Base-by-base conservation (phyloP, 2,113 vertebrate species). In the Patagioenas fasciata region DNA sequence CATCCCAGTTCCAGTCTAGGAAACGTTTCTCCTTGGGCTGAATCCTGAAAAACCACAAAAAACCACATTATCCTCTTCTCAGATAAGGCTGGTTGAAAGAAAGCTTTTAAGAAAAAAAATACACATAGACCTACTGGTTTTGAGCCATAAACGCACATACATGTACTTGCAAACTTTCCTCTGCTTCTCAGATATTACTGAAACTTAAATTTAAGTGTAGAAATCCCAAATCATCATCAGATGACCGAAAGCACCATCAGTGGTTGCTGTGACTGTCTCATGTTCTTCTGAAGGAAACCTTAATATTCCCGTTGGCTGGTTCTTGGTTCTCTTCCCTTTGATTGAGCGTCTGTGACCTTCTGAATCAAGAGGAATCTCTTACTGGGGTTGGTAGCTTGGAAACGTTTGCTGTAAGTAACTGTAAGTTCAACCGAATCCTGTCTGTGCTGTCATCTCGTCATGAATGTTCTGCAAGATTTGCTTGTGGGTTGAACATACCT, bases 141-240 rank as follows among this genome's bases (percentile, higher is more conserved):
- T 48, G 44, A 83, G 32, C 34, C 16, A 13, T 69, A 40, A 77
- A 44, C 50, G 7, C 18, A 14, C 5, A 4, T 16, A 28, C 0
- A 8, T 13, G 6, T 12, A 18, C 25, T 38, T 61, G 26, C 4
- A 57, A 18, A 69, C 56, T 73, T 51, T n/a, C 48, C 15, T 42
- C 44, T 65, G 15, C 28, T 44, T 71, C 44, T 83, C 9, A 4
- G 34, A 4, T 56, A 6, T 11, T 0, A 0, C 25, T 1, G 0
- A 13, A 53, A 38, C 25, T 77, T 57, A 23, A 28, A 54, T 69
- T 51, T 13, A 32, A 48, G 23, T 21, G 13, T 64, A 26, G 57
- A 65, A 90, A 64, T 13, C 9, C 32, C 38, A 4, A 64, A 23
- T 11, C 5, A 23, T 19, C n/a, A 18, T 28, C 36, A 36, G n/a